Base-by-base conservation (phyloP, 2,888 invertebrate species). In the Melitaea athalia region DNA sequence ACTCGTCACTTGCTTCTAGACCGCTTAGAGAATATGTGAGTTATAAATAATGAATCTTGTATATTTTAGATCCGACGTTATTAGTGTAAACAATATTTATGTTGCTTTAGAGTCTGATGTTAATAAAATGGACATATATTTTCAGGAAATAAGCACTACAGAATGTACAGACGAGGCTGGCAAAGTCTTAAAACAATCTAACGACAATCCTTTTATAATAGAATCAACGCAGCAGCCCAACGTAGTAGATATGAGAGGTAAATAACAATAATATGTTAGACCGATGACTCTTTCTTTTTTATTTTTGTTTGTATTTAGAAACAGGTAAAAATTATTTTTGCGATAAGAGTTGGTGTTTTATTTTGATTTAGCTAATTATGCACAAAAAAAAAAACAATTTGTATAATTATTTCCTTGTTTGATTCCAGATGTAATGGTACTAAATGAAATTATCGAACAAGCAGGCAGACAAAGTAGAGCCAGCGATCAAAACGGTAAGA, bases 371-470 rank as follows among this genome's bases (percentile, higher is more conserved):
- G 8, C 8, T 38, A 38, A 7, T 38, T 38, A 38, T 38, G 5
- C 38, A 38, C 8, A 38, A 2, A 38, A 3, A 38, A 15, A 7
- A 17, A 17, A 47, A 49, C 14, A 31, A 6, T 59, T 47, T 24
- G 24, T 24, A 24, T 24, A n/a, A 63, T 63, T 38, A 24, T 64
- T 73, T 89, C n/a, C 14, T 55, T 55, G 7, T 53, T 0, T 33
- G 6, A 55, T 55, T 94, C 64, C 93, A 99, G 99, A 99, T 94
- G 98, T 99, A 73, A 98, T 98, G 98, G 98, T 98, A 79, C 94
- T 99, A 81, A 98, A 98, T 87, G 98, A 99, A 88, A 98, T 99
- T 82, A 98, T 99, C 80, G 98, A 99, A 87, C 98, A 98, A 94
- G 98, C 98, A 70, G 97, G 97, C 77, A 94, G 97, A 85, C 97